These are phyloP conservation scores for Globodera ellingtonae DNA, from an alignment of 1,140 invertebrate species.

Conservation along the genomic window DNA sequence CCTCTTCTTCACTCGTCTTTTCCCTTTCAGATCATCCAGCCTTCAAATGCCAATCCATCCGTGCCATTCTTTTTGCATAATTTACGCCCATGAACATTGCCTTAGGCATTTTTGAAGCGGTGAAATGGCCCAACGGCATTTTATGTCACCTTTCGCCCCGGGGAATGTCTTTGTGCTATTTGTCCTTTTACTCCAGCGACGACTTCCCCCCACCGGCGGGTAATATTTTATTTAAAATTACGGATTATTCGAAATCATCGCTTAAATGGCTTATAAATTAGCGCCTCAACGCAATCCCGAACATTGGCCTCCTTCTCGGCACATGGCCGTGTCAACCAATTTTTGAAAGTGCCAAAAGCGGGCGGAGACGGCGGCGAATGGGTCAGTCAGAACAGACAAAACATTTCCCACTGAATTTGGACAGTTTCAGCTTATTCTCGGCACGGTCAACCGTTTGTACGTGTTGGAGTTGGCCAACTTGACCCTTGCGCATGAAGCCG, in stretches of 20 bases:
- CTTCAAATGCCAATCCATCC: not conserved
- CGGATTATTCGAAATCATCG: too few relatives aligned
- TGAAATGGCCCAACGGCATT: not conserved
- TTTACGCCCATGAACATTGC: not conserved
- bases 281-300: not conserved
- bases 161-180: not conserved
- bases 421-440: conserved; percentile 78
- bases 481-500: conserved; percentile 75
- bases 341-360: conserved; percentile 8
- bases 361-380: conserved; percentile 1
- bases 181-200: not conserved
- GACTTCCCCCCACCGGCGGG: not conserved
- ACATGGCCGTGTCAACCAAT: conserved; percentile 24
- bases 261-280: too few relatives aligned
- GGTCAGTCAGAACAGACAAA: not conserved
- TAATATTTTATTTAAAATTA: not conserved
- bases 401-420: conserved; percentile 6
- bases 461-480: conserved; percentile 82
- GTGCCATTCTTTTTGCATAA: not conserved
- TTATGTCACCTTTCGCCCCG: not conserved
- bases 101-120: not conserved
- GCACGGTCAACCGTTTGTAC: conserved; percentile 88
- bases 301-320: conserved; percentile 24
- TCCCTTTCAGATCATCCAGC: not conserved
- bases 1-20: not conserved